Evolutionary conservation across 2,888 invertebrate species (phyloP), one percentile per base, ranked within the genome.

Genomic region (Dryadula phaetusa): DNA sequence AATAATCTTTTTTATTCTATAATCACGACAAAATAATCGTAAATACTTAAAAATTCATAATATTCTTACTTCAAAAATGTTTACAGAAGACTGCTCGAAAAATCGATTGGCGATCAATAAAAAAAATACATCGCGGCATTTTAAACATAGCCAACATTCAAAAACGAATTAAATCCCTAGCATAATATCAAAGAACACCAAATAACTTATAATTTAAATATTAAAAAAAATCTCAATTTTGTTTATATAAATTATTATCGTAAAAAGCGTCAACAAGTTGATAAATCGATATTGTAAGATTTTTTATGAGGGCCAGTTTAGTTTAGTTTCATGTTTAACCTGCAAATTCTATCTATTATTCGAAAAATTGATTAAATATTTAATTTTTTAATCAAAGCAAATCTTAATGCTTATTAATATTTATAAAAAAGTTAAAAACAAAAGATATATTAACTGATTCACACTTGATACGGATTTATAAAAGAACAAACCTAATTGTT

Each of bases 81-180:
- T 46, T 4, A 16, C 5, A 60, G 60, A 60, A 60, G 60, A 60
- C 60, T 60, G 60, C 28, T 28, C 60, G 44, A 60, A 60, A 60
- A 14, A 20, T 60, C 46, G 60, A 60, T 60, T 60, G 46, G n/a
- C n/a, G n/a, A 28, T 14, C 28, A 22, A 3, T 16, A 44, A 46
- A 28, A n/a, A 8, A 25, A 40, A 42, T 25, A 22, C 42, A 4
- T 6, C 10, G 1, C 28, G 12, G 8, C n/a, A 28, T 25, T 52
- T n/a, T 25, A 25, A 8, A 16, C 12, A 42, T 16, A 14, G n/a
- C 25, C 7, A 8, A 14, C 20, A 34, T 18, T 18, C 12, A 20
- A 7, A 52, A 16, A 52, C 52, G 8, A 52, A 49, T 49, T 49
- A 12, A 28, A 28, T 4, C n/a, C n/a, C 10, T 37, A 0, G 40